These are phyloP conservation scores for Trachythela sp. DNA, from an alignment of 64 coral and sea anemone genomes.

Conservation along the genomic window DNA sequence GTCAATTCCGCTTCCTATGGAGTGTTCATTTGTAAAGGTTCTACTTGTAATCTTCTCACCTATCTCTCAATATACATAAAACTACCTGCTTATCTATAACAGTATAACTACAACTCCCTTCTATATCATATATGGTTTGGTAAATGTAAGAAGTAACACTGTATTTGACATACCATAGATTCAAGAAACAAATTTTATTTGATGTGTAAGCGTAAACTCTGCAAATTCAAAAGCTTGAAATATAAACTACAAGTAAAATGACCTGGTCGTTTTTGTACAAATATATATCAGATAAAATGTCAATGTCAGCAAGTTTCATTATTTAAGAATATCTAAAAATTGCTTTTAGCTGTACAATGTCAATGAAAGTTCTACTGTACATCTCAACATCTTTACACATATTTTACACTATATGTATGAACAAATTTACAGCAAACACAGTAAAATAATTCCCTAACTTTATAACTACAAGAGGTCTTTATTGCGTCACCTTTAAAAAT, in stretches of 20 bases:
- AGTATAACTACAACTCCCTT: too few relatives aligned
- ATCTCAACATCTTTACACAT: neutral
- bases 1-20: too few relatives aligned
- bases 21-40: too few relatives aligned
- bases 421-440: conserved; percentile 19
- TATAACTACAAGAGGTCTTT: neutral
- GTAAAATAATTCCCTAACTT: neutral
- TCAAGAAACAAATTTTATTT: neutral
- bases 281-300: neutral
- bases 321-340: neutral
- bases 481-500: neutral
- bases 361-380: neutral
- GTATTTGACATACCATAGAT: too few relatives aligned
- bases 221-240: neutral
- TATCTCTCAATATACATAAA: too few relatives aligned
- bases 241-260: neutral
- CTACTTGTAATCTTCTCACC: too few relatives aligned
- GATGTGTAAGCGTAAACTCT: neutral
- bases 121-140: too few relatives aligned
- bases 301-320: neutral
- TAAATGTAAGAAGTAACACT: too few relatives aligned
- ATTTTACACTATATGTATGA: neutral
- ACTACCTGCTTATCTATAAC: too few relatives aligned
- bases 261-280: neutral
- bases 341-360: neutral